These are phyloP conservation scores for Spongilla lacustris DNA, from an alignment of 37 sponge, comb jelly and placozoan genomes.

Conservation along the genomic window DNA sequence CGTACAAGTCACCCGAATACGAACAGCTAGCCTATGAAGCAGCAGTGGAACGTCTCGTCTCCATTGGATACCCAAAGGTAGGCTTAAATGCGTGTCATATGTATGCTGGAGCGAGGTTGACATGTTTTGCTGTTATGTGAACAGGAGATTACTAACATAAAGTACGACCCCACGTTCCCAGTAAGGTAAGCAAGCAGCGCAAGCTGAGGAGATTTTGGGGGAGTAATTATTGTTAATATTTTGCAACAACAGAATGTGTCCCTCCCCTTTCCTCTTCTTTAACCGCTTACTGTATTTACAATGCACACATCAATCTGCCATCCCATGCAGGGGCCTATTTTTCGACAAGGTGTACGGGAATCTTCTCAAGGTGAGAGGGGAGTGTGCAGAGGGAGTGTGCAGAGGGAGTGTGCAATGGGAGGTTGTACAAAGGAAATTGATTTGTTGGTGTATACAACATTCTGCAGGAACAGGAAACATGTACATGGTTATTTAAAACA, in stretches of 20 bases:
- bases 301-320: no score
- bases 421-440: no score
- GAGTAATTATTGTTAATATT: background rate
- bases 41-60: slow-evolving; percentile 62
- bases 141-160: slow-evolving; percentile 63
- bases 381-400: no score
- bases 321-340: slow-evolving; percentile 71
- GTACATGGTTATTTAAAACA: no score
- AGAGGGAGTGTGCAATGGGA: no score
- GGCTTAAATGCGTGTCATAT: no score
- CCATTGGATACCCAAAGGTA: slow-evolving; percentile 90
- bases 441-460: no score
- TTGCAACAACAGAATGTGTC: background rate
- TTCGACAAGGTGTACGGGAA: slow-evolving; percentile 90
- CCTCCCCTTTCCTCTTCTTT: background rate
- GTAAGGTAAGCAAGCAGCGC: slow-evolving; percentile 55
- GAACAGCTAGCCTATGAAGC: slow-evolving; percentile 63
- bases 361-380: slow-evolving; percentile 83
- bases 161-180: slow-evolving; percentile 82
- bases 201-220: no score
- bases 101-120: no score
- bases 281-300: no score
- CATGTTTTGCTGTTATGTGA: no score
- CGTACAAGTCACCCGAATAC: slow-evolving; percentile 87
- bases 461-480: no score